These are phyloP conservation scores for Heliconius hortense DNA, from an alignment of 2,888 invertebrate species.

Conservation along the genomic window DNA sequence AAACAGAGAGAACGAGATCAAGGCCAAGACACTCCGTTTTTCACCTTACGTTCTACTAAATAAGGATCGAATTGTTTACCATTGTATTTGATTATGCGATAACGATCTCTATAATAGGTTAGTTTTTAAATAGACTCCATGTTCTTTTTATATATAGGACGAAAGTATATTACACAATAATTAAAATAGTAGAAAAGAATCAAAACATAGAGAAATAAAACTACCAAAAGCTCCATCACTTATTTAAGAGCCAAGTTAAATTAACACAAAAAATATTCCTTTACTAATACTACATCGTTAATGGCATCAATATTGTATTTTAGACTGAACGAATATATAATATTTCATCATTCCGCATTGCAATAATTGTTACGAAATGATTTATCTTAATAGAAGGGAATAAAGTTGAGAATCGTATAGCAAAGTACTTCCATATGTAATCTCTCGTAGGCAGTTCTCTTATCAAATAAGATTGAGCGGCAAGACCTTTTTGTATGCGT, in stretches of 20 bases:
- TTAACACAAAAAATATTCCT: background rate
- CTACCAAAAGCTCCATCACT: background rate
- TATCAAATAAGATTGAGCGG: conserved; percentile 40
- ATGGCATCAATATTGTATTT: conserved; percentile 26
- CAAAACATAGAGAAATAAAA: background rate
- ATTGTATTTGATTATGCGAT: too few species aligned
- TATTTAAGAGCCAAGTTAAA: background rate
- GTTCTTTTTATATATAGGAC: too few species aligned
- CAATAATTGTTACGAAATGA: conserved; percentile 5
- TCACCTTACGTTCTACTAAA: too few species aligned
- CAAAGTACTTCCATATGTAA: conserved; percentile 18
- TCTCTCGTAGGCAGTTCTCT: conserved; percentile 35
- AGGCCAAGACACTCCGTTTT: too few species aligned
- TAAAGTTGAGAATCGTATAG: conserved; percentile 17
- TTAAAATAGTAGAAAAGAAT: background rate
- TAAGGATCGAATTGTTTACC: too few species aligned
- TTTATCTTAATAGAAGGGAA: background rate
- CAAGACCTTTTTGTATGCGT: conserved; percentile 37
- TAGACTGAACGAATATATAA: conserved; percentile 29
- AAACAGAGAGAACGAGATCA: too few species aligned
- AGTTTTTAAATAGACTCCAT: too few species aligned
- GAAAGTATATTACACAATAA: too few species aligned
- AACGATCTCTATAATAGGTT: too few species aligned
- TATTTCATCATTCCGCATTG: conserved; percentile 24
- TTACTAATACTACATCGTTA: conserved; percentile 23